Base-by-base conservation (phyloP, 2,113 vertebrate species). In the Nothobranchius furzeri region DNA sequence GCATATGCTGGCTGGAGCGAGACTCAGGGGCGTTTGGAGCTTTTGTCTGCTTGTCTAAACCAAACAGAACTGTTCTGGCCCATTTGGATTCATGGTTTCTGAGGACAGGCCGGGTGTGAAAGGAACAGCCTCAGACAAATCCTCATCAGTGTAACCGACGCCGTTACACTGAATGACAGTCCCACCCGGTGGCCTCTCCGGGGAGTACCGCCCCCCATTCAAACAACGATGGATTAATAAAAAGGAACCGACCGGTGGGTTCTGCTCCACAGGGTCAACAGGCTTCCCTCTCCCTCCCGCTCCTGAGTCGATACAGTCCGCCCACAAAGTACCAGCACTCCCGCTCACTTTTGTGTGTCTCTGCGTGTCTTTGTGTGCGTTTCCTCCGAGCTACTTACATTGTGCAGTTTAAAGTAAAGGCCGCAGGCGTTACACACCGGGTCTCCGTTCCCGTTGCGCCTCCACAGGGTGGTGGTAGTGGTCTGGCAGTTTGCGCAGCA, bases 401-500 rank as follows among this genome's bases (percentile, higher is more conserved):
- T 99, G 95, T 99, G 98, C 83, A 99, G 94, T 92, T 99, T 99
- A 87, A 94, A 99, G 96, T 99, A 99, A 78, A 99, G 96, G 86
- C 98, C 98, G 49, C 98, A 99, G 94, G 98, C 98, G 67, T 99
- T 99, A 87, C 98, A 99, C 83, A 99, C 98, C 0, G 98, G 98
- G 94, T 99, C 98, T 64, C 98, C 98, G 51, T 98, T 99, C 81
- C 97, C 96, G 57, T 99, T 99, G 58, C 98, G 95, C 89, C 98
- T 95, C 98, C 98, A 99, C 88, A 99, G 94, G 75, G 98, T 99
- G 75, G 98, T 99, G 82, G 96, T 99, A 61, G 96, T 99, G 11
- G 98, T 99, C 93, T 99, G 98, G 86, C 98, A 99, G 89, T 99
- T 99, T 53, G 98, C 98, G 79, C 98, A 99, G 90, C 97, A 99